phyloP scores from a whole-genome alignment of 2,797 vertebrate genomes.

The Scolopax bukidnonensis region DNA sequence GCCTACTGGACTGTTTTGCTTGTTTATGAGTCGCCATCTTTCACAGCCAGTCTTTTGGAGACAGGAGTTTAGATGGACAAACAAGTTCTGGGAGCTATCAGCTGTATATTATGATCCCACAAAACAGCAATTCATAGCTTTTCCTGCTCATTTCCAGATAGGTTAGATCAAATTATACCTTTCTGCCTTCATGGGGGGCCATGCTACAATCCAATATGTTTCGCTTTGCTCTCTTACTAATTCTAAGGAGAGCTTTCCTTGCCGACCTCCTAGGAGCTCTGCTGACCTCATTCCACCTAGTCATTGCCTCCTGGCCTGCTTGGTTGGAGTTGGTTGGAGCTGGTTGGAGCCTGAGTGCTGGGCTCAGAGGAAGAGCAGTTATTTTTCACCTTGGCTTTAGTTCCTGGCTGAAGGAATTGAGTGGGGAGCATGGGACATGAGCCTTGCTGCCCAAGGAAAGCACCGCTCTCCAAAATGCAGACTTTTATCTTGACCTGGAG shows the following conservation, averaged over 20 bases:
- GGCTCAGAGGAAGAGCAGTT: background rate
- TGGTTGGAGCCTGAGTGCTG: background rate
- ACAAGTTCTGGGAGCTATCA: background rate
- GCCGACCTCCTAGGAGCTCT: background rate
- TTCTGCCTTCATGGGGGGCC: background rate
- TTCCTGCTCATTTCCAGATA: background rate
- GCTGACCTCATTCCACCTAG: background rate
- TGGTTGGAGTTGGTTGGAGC: background rate
- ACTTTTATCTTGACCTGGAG: constrained; percentile 31
- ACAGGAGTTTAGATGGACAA: background rate
- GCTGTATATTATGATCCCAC: background rate
- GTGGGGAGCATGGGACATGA: background rate
- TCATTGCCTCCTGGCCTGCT: background rate
- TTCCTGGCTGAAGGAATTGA: constrained; percentile 1
- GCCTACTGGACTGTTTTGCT: background rate
- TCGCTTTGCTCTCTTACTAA: background rate
- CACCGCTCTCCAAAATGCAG: background rate
- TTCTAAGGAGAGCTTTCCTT: background rate
- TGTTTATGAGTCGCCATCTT: background rate
- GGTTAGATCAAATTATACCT: background rate
- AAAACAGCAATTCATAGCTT: background rate
- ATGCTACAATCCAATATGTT: background rate
- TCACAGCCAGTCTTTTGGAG: background rate
- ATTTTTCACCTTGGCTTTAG: constrained; percentile 10
- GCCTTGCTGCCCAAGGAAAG: constrained; percentile 47